Conservation (phyloP, 53 echinoderm and acorn worm species). For the Pentamera pediparva region DNA sequence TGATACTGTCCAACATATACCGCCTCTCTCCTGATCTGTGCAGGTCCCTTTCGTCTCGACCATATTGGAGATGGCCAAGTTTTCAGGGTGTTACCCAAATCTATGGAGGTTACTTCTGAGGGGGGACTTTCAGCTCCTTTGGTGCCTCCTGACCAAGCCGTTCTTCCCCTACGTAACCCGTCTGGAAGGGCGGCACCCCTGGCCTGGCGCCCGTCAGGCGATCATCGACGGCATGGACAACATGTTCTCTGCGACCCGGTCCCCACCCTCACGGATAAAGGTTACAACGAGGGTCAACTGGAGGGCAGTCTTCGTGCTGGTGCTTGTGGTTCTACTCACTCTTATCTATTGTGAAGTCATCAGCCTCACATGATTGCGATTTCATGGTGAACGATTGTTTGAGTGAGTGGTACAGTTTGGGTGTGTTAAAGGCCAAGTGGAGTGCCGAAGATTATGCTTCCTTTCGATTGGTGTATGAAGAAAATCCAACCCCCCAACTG, state of each 20-base stretch:
- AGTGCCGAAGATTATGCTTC: too few species aligned
- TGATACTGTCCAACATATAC: neutral
- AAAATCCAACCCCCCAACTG: too few species aligned
- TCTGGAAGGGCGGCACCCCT: neutral
- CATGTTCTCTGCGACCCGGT: conserved; percentile 12
- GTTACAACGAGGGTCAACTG: too few species aligned
- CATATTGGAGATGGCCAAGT: neutral
- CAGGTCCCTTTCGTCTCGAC: neutral
- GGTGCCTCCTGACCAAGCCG: neutral
- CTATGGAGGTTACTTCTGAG: neutral
- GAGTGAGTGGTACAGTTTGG: too few species aligned
- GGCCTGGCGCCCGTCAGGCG: conserved; percentile 13
- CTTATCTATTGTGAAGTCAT: too few species aligned
- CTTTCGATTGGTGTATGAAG: too few species aligned
- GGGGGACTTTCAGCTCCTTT: neutral
- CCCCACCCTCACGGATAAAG: neutral
- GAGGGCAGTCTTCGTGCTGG: too few species aligned
- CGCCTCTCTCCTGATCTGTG: neutral
- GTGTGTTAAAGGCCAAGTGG: too few species aligned
- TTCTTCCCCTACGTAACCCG: conserved; percentile 18
- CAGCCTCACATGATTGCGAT: too few species aligned
- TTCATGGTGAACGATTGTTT: too few species aligned
- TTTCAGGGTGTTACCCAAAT: conserved; percentile 8
- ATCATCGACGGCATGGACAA: conserved; percentile 9
- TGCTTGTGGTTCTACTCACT: too few species aligned